These are phyloP conservation scores for Melanotaenia nigrans DNA, from an alignment of 2,797 vertebrate genomes.

Conservation along the genomic window DNA sequence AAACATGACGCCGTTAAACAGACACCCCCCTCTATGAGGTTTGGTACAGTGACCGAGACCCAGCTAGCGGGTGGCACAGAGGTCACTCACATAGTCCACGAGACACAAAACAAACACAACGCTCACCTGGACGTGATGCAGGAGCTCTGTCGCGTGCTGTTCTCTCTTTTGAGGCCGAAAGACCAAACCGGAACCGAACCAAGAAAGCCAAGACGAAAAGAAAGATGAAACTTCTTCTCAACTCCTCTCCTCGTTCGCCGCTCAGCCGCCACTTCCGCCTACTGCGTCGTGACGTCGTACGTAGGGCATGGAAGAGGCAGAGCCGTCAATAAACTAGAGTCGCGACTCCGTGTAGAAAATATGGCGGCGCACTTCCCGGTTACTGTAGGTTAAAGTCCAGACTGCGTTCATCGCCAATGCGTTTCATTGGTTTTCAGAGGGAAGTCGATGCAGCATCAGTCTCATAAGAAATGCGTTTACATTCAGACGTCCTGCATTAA, in stretches of 20 bases:
- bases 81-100: slow-evolving; percentile 32
- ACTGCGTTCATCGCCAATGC: too few relatives aligned
- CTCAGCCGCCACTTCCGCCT: slow-evolving; percentile 22
- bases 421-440: too few relatives aligned
- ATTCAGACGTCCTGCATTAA: too few relatives aligned
- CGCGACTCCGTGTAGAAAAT: too few relatives aligned
- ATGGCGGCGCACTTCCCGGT: too few relatives aligned
- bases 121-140: slow-evolving; percentile 28
- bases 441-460: too few relatives aligned
- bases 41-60: accelerated
- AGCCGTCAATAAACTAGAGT: too few relatives aligned
- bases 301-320: accelerated
- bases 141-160: background rate
- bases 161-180: background rate
- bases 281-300: slow-evolving; percentile 32
- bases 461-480: too few relatives aligned
- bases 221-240: slow-evolving; percentile 5
- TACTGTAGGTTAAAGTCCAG: too few relatives aligned
- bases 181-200: background rate
- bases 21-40: accelerated
- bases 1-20: background rate
- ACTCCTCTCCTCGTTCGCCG: background rate
- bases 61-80: slow-evolving; percentile 35
- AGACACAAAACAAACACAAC: background rate
- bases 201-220: background rate